phyloP scores from a whole-genome alignment of 2,888 invertebrate genomes.

The Plusia festucae region DNA sequence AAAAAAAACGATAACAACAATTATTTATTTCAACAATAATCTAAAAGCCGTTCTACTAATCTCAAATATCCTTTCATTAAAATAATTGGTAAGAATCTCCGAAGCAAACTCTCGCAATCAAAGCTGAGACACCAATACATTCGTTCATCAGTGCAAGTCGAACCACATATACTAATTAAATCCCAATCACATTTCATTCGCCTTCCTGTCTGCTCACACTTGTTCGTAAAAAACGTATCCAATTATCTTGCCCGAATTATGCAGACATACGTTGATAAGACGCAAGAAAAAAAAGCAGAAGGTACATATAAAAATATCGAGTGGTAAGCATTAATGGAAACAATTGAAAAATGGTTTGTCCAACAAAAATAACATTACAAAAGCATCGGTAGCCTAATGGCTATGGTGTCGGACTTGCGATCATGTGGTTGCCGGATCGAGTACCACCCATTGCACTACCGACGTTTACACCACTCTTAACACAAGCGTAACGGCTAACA shows the following conservation, averaged over 20 bases:
- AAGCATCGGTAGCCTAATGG: no score
- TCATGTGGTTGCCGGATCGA: no score
- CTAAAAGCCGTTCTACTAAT: background rate
- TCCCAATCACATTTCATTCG: constrained; percentile 43
- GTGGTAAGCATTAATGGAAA: no score
- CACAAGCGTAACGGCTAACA: no score
- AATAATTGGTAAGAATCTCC: background rate
- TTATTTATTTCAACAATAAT: no score
- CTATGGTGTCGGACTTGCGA: no score
- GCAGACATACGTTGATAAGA: constrained; percentile 56
- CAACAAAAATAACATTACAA: no score
- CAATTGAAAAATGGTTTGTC: no score
- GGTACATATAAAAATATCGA: background rate
- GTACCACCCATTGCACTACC: no score
- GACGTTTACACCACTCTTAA: no score
- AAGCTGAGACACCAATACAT: background rate
- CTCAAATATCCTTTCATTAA: background rate
- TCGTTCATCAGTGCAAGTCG: constrained; percentile 15
- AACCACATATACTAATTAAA: constrained; percentile 53
- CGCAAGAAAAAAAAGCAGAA: constrained; percentile 23
- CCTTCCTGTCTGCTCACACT: constrained; percentile 22
- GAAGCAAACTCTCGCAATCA: background rate
- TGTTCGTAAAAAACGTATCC: constrained; percentile 60
- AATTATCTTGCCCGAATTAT: constrained; percentile 70
- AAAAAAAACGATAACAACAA: no score